These are phyloP conservation scores for Globia sparganii DNA, from an alignment of 2,888 invertebrate species.

Conservation along the genomic window DNA sequence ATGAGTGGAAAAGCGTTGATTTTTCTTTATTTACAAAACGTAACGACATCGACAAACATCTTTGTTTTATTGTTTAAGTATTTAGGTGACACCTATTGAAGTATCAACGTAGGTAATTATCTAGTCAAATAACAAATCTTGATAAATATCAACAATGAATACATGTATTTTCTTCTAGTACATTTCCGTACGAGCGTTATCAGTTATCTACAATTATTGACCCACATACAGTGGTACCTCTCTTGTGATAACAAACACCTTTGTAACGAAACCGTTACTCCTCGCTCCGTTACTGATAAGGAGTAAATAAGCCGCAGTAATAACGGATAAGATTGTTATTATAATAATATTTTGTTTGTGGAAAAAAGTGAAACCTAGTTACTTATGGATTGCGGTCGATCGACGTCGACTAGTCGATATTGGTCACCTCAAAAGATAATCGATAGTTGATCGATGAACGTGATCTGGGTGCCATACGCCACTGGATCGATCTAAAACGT, in stretches of 20 bases:
- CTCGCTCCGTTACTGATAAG: constrained; percentile 40
- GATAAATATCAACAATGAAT: constrained; percentile 22
- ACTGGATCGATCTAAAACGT: not conserved
- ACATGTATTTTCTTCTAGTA: constrained; percentile 36
- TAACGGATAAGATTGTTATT: constrained; percentile 36
- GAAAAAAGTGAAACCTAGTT: not conserved
- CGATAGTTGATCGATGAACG: not conserved
- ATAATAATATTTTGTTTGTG: constrained; percentile 24
- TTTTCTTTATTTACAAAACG: not conserved
- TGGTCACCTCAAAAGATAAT: not conserved
- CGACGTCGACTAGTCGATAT: not conserved
- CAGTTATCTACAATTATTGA: constrained; percentile 44
- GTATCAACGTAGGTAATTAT: constrained; percentile 24
- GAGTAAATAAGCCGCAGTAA: constrained; percentile 4
- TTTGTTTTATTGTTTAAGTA: constrained; percentile 17
- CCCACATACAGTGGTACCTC: constrained; percentile 49
- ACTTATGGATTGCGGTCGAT: not conserved
- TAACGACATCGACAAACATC: not conserved
- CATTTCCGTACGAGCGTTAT: constrained; percentile 47
- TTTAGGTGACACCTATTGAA: not conserved
- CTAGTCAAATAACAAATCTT: constrained; percentile 8
- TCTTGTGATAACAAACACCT: constrained; percentile 48
- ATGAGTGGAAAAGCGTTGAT: not conserved
- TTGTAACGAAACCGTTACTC: constrained; percentile 56
- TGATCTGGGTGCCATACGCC: not conserved